Percentiles rank a stretch among this genome's conserved stretches.
These are phyloP conservation scores for Telenomus remus DNA, from an alignment of 1,140 invertebrate genomes.

Conservation along the genomic window DNA sequence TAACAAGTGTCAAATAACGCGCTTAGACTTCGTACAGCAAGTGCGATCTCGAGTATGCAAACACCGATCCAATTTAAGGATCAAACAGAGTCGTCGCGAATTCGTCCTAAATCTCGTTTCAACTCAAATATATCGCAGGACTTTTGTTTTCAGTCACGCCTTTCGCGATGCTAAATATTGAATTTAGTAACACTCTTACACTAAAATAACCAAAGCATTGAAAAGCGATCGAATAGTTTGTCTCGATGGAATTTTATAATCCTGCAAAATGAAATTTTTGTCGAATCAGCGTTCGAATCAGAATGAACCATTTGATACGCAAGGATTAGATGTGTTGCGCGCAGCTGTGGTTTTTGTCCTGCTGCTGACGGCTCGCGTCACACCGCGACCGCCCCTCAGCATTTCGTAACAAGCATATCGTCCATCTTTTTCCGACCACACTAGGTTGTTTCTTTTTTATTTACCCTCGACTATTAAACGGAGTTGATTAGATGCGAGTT, in stretches of 20 bases:
- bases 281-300: conserved; percentile 31
- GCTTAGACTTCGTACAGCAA: background rate
- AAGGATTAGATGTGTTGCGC: conserved; percentile 52
- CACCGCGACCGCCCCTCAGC: conserved; percentile 15
- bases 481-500: conserved; percentile 32
- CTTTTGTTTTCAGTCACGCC: too few species aligned
- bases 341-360: conserved; percentile 58
- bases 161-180: too few species aligned
- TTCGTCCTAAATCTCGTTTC: background rate
- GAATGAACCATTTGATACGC: conserved; percentile 49
- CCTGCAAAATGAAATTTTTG: conserved; percentile 18
- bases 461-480: conserved; percentile 24
- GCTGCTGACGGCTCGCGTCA: conserved; percentile 51
- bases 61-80: conserved; percentile 7
- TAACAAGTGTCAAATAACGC: conserved; percentile 11
- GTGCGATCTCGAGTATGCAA: background rate
- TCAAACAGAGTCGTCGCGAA: background rate
- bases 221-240: background rate
- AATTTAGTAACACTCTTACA: too few species aligned
- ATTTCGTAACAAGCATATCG: conserved; percentile 50
- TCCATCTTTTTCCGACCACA: conserved; percentile 38
- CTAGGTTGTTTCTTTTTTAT: conserved; percentile 16
- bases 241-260: conserved; percentile 32
- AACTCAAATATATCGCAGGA: background rate
- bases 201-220: too few species aligned